A percentile compares a stretch with the other conserved stretches of the same genome.
Evolutionary conservation across 2,113 vertebrate genomes (phyloP).

Genomic region (Microcebus ravelobensis): DNA sequence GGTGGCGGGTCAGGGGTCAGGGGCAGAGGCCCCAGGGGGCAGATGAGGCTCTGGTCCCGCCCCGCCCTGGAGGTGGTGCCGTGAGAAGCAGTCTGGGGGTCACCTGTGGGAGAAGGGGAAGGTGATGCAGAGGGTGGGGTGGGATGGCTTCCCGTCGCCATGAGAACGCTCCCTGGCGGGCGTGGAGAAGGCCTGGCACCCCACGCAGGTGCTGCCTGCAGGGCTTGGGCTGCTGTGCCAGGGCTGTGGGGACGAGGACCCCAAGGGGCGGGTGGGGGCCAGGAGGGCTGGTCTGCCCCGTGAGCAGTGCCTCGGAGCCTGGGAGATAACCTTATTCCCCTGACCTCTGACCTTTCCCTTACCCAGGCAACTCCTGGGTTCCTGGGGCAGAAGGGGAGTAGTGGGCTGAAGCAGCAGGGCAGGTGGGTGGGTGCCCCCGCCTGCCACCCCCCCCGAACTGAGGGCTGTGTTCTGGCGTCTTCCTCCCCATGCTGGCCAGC

Average conservation of each 20-base stretch:
- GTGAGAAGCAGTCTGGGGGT: not conserved
- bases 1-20: not conserved
- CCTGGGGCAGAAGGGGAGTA: not conserved
- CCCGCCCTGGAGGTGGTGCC: not conserved
- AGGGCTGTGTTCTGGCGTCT: not conserved
- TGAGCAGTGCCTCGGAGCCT: not conserved
- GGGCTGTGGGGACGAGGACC: not conserved
- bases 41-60: not conserved
- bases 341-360: not conserved
- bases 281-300: not conserved
- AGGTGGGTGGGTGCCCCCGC: no score
- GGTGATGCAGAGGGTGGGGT: rapidly evolving
- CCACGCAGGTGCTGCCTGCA: rapidly evolving
- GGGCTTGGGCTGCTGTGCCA: not conserved
- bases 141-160: not conserved
- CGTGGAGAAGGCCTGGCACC: not conserved
- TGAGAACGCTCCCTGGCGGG: not conserved
- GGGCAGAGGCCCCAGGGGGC: not conserved
- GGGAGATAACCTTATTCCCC: not conserved
- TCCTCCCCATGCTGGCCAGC: not conserved
- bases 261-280: not conserved
- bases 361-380: not conserved
- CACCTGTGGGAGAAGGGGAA: rapidly evolving
- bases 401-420: no score
- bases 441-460: not conserved